Evolutionary conservation across 1,140 invertebrate genomes (phyloP), one percentile per base, ranked within the genome.

Genomic region (Drosophila kohkoa): DNA sequence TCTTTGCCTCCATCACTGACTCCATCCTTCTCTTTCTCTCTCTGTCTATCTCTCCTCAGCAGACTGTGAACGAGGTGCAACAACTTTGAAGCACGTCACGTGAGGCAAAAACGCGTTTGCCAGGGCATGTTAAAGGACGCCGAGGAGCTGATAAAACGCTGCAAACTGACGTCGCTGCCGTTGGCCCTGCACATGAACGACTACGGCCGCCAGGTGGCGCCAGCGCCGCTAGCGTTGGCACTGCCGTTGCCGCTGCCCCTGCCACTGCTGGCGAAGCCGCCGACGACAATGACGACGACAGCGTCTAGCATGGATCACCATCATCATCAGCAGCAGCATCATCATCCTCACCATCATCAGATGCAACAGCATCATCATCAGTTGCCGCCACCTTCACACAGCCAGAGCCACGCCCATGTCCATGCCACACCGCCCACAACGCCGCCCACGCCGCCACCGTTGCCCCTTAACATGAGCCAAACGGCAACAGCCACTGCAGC

Each of bases 71-170:
- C 54, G 51, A 28, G 51, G 62, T 49, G 68, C 51, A 57, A 60
- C 78, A 72, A 68, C 8, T 59, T 63, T 68, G 58, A 74, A 57
- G 55, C 41, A 52, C 32, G 49, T 69, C 58, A 58, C 77, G 85
- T 88, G 85, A 54, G 10, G 59, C 41, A 52, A 58, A 10, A 52
- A 58, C 13, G 30, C 13, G 30, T n/a, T 35, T 43, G 28, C 66
- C 28, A 70, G 73, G 81, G 90, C 82, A 91, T 92, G 90, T 86
- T 92, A 90, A 91, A 86, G 79, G 90, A 90, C 77, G 80, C 82
- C 54, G 75, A 88, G 72, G 74, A 89, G 79, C 66, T 89, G 76
- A 82, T 87, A 79, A 92, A 92, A 75, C 82, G 81, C 74, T 88
- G 90, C 70, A 85, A 79, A 79, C 72, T 79, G 83, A 91, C 87